Evolutionary conservation across 2,888 invertebrate species (phyloP), one percentile per base, ranked within the genome.

Genomic region (Pachydiplax longipennis): DNA sequence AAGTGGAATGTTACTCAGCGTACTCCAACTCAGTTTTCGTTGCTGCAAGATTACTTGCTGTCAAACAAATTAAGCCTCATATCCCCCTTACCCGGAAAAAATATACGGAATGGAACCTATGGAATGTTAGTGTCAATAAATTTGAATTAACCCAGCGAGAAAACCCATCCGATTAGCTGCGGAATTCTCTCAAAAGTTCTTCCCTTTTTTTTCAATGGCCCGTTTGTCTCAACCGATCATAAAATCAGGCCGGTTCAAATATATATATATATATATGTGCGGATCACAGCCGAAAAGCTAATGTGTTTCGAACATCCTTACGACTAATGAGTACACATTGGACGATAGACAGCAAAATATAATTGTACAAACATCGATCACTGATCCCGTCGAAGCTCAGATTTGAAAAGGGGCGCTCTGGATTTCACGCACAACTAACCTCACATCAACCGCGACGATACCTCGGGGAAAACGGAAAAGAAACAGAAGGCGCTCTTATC

Each of bases 271-370:
- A 73, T 61, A 61, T n/a, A 37, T 87, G 61, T 87, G 87, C 87
- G 61, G 87, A 87, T 87, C 87, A 87, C 87, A 87, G 87, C 87
- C 87, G 61, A 87, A 87, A 87, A 87, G 87, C 87, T 87, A 87
- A 87, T 61, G 87, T 87, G 87, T 87, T 87, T 31, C 61, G 87
- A 61, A 87, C 87, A 87, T 37, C 35, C 35, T 83, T 22, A 65
- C 35, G 87, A 87, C 61, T 87, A 87, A 22, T 61, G 87, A 87
- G 37, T 87, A 87, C 87, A 53, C 53, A 37, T n/a, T 87, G 87
- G 87, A 87, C 87, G 87, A 58, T 6, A 35, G 87, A 87, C 87
- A 87, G 87, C 87, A 87, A 87, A 87, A 87, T 87, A 87, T 87
- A 87, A 87, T 73, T 73, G 25, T 65, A 65, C 87, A 61, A 65